A percentile compares a stretch with the other conserved stretches of the same genome.
phyloP scores from a whole-genome alignment of 2,888 invertebrate genomes.

The Dryobotodes eremita region DNA sequence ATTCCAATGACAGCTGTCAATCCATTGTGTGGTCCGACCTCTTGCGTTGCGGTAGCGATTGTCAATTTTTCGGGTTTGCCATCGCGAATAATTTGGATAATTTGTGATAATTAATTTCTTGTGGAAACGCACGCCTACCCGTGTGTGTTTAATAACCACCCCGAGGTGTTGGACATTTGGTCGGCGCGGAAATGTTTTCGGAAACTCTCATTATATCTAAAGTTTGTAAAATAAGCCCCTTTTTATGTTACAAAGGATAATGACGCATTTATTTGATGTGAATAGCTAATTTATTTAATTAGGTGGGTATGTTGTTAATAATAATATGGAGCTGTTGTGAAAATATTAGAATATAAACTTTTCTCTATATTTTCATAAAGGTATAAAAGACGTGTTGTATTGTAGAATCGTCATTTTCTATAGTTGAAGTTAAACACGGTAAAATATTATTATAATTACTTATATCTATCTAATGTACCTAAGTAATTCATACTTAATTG shows the following conservation, averaged over 20 bases:
- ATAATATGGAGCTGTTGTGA: constrained; percentile 12
- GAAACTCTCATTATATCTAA: constrained; percentile 64
- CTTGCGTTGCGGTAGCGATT: constrained; percentile 67
- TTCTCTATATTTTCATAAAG: constrained; percentile 1
- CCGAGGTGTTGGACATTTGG: constrained; percentile 84
- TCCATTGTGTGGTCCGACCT: constrained; percentile 76
- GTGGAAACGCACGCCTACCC: constrained; percentile 64
- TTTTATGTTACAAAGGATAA: constrained; percentile 58
- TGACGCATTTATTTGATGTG: constrained; percentile 57
- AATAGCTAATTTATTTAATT: constrained; percentile 61
- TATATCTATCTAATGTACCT: not conserved
- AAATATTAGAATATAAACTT: constrained; percentile 2
- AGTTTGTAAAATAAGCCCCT: constrained; percentile 58
- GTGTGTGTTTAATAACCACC: constrained; percentile 73
- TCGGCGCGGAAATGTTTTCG: constrained; percentile 72
- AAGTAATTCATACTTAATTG: not conserved
- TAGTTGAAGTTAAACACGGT: not conserved
- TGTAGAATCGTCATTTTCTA: not conserved
- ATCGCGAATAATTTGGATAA: constrained; percentile 62
- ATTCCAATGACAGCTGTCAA: constrained; percentile 76
- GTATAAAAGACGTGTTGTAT: not conserved
- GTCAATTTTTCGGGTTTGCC: constrained; percentile 67
- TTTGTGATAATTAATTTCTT: constrained; percentile 73
- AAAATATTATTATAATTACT: not conserved
- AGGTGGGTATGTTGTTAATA: constrained; percentile 9